Conservation (phyloP, 2,888 invertebrate genomes). For the Troides helena region DNA sequence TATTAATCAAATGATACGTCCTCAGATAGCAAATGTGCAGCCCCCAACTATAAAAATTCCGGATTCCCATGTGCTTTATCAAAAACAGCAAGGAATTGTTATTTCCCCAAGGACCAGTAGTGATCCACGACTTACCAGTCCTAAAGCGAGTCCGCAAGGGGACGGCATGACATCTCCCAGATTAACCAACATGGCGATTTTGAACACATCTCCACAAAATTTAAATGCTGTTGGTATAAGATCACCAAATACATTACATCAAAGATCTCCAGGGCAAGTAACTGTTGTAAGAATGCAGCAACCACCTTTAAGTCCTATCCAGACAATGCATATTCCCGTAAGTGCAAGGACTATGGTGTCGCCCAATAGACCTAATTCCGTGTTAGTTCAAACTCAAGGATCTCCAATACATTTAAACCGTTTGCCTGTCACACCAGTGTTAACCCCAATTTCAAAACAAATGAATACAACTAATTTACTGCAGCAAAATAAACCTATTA, state of each 20-base stretch:
- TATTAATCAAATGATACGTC: constrained; percentile 66
- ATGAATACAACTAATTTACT: constrained; percentile 71
- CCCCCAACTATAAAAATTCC: constrained; percentile 85
- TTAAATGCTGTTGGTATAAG: constrained; percentile 58
- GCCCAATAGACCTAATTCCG: constrained; percentile 70
- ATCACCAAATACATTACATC: constrained; percentile 64
- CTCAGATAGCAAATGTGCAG: constrained; percentile 76
- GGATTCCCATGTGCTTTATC: constrained; percentile 74
- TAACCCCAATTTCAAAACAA: constrained; percentile 80
- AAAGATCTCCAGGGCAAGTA: constrained; percentile 71
- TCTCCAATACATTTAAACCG: constrained; percentile 74
- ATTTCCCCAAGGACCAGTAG: constrained; percentile 67
- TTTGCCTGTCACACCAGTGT: constrained; percentile 80
- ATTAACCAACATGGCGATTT: constrained; percentile 63
- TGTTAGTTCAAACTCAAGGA: constrained; percentile 72
- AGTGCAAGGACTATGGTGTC: constrained; percentile 67
- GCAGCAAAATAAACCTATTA: constrained; percentile 60
- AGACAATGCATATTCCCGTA: constrained; percentile 65
- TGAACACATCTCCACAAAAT: constrained; percentile 63
- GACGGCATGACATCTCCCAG: constrained; percentile 66
- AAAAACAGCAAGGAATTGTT: constrained; percentile 69
- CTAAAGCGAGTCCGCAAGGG: constrained; percentile 60
- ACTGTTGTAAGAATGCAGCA: constrained; percentile 77
- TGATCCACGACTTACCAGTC: constrained; percentile 67
- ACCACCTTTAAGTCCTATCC: constrained; percentile 70